Evolutionary conservation across 2,888 invertebrate species (phyloP), one percentile per base, ranked within the genome.

Genomic region (Drosophila emarginata): DNA sequence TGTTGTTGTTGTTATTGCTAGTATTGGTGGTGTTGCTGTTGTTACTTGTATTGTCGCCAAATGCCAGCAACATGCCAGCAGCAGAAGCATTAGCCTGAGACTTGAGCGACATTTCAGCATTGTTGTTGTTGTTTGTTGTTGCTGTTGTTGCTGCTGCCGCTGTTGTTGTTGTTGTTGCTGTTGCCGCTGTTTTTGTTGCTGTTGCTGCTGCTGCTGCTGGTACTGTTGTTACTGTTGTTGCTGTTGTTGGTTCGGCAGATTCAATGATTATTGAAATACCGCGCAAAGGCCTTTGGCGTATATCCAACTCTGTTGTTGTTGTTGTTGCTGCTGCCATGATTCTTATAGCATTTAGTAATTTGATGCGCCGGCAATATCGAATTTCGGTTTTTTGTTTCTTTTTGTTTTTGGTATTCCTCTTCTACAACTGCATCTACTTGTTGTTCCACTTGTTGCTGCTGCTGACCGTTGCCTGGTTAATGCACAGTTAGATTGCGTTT

Each of bases 211-310:
- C 15, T 72, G 58, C n/a, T 59, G 40, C 50, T 77, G 73, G n/a
- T n/a, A n/a, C n/a, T n/a, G n/a, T n/a, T n/a, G n/a, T n/a, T n/a
- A n/a, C n/a, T n/a, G n/a, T 21, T 65, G 53, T 57, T 78, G 74
- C 72, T 75, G 67, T 11, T 74, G 74, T 26, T 74, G 60, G 52
- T 21, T 56, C 26, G 62, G 77, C 80, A 65, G 87, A 71, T 84
- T 80, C 79, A 74, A 87, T 82, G 79, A 82, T 81, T 84, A 82
- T 87, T 62, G 87, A 84, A 81, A 81, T 83, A 74, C 87, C 81
- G 80, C 80, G 78, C 72, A 81, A 64, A 62, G 87, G 87, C 80
- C 68, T 79, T 69, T 76, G 80, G 51, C 64, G 64, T 15, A 78
- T 63, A 7, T 71, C 61, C 51, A 64, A 67, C 52, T 78, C 71